These are phyloP conservation scores for Distichodus sexfasciatus DNA, from an alignment of 2,797 vertebrate genomes.

Conservation along the genomic window DNA sequence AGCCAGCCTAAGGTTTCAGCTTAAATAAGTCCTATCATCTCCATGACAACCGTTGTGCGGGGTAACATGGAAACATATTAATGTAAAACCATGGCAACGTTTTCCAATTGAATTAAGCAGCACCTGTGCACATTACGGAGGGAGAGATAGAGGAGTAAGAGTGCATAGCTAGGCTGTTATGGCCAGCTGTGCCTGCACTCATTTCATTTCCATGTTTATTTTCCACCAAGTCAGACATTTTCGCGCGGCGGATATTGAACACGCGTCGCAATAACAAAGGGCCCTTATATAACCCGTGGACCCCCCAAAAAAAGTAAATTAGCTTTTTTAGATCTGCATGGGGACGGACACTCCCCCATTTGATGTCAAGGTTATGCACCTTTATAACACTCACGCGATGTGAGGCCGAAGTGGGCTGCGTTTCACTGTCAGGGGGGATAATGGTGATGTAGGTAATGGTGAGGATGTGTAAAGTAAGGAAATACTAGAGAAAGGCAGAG, in stretches of 20 bases:
- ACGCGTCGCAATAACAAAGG: constrained; percentile 36
- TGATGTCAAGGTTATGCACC: constrained; percentile 15
- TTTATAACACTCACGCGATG: constrained; percentile 19
- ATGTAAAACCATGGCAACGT: constrained; percentile 81
- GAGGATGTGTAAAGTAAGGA: constrained; percentile 20
- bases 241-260: constrained; percentile 35
- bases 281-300: constrained; percentile 34
- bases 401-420: constrained; percentile 18
- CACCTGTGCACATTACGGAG: constrained; percentile 78
- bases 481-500: constrained; percentile 1
- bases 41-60: constrained; percentile 95
- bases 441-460: constrained; percentile 18
- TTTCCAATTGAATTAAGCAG: constrained; percentile 79
- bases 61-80: constrained; percentile 87
- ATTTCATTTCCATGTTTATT: constrained; percentile 52
- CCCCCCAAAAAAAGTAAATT: constrained; percentile 16
- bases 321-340: constrained; percentile 24
- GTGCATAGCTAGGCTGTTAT: constrained; percentile 44
- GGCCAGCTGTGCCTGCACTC: constrained; percentile 54
- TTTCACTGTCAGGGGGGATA: background rate
- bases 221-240: constrained; percentile 50
- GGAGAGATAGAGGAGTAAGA: constrained; percentile 65
- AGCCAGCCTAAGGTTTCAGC: constrained; percentile 83
- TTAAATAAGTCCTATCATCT: constrained; percentile 83
- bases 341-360: constrained; percentile 1